phyloP scores from a whole-genome alignment of 1,140 invertebrate species.

The Leptopilina boulardi region DNA sequence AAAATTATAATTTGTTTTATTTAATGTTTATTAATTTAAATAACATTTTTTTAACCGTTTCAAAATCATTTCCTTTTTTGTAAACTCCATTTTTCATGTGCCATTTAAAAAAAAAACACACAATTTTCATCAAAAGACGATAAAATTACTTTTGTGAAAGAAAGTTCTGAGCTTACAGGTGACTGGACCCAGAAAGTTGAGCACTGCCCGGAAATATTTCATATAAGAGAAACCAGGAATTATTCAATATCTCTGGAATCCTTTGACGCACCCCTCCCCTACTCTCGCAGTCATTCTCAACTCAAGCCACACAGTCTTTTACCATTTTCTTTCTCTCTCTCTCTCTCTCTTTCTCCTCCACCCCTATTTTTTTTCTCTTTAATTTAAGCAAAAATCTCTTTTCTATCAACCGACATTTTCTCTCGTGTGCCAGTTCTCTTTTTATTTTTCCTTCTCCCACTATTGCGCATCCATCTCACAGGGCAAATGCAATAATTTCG shows the following conservation, averaged over 20 bases:
- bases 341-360: neutral
- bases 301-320: neutral
- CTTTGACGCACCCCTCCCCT: neutral
- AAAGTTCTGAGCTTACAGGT: neutral
- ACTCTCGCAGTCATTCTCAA: neutral
- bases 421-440: conserved; percentile 4
- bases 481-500: conserved; percentile 23
- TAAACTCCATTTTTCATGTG: no score
- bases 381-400: conserved; percentile 21
- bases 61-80: no score
- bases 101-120: neutral
- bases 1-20: no score
- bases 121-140: neutral
- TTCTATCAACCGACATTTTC: neutral
- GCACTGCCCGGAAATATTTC: conserved; percentile 8
- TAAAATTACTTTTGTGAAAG: neutral
- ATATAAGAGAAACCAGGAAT: conserved; percentile 26
- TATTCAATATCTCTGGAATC: conserved; percentile 30
- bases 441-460: neutral
- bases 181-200: neutral
- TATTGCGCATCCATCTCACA: neutral
- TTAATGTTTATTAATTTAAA: no score
- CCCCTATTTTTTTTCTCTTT: neutral
- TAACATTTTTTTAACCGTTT: no score
- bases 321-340: neutral